Evolutionary conservation across 64 coral and sea anemone genomes (phyloP).

Genomic region (Trachythela sp.): DNA sequence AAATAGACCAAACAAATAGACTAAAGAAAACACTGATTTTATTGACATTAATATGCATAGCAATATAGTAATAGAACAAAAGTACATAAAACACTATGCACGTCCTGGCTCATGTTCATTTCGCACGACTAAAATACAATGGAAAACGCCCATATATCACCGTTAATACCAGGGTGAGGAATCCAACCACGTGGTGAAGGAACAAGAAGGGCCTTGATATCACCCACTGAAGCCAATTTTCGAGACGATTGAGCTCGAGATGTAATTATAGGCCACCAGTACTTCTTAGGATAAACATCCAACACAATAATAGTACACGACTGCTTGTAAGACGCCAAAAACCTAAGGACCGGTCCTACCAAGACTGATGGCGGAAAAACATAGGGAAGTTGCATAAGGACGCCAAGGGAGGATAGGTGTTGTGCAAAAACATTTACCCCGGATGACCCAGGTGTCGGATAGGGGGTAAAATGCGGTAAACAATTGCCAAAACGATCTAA

Average conservation of each 20-base stretch:
- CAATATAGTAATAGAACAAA: too few relatives aligned
- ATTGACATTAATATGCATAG: too few relatives aligned
- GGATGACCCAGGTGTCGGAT: neutral
- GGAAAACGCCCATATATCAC: constrained; percentile 3
- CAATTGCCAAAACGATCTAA: neutral
- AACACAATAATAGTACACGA: constrained; percentile 16
- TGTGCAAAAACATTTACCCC: constrained; percentile 37
- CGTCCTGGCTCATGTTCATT: neutral
- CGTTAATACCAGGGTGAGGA: neutral
- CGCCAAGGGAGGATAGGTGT: neutral
- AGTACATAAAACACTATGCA: neutral
- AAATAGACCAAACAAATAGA: too few relatives aligned
- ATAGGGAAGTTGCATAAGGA: neutral
- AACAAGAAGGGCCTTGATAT: neutral
- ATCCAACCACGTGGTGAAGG: neutral
- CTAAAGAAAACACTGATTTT: too few relatives aligned
- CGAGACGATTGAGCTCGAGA: neutral
- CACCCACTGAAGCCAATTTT: neutral
- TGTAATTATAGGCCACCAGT: constrained; percentile 28
- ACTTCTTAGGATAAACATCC: constrained; percentile 14
- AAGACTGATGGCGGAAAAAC: constrained; percentile 36
- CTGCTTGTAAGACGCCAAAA: neutral
- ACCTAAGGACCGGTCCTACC: neutral
- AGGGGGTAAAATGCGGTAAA: neutral
- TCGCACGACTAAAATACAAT: neutral